A percentile compares a stretch with the other conserved stretches of the same genome.
phyloP scores from a whole-genome alignment of 2,888 invertebrate species.

The Griposia aprilina region DNA sequence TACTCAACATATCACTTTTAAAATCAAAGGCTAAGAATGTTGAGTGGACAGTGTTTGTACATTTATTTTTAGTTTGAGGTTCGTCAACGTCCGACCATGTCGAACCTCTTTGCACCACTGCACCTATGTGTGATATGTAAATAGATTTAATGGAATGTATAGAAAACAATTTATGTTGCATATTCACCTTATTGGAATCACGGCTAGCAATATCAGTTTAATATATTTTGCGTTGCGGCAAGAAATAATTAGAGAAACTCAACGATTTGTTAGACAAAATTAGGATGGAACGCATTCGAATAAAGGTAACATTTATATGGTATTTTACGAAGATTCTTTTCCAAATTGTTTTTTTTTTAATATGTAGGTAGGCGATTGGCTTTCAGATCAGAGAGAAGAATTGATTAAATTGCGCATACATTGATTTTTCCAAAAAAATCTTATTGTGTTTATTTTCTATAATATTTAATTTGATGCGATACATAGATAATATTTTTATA shows the following conservation, averaged over 20 bases:
- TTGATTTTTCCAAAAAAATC: conserved; percentile 28
- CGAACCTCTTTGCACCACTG: conserved; percentile 76
- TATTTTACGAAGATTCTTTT: conserved; percentile 10
- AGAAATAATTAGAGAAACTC: conserved; percentile 35
- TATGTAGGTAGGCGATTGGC: conserved; percentile 50
- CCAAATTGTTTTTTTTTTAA: conserved; percentile 11
- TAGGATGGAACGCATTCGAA: conserved; percentile 27
- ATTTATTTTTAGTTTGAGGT: conserved; percentile 72
- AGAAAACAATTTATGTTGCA: conserved; percentile 65
- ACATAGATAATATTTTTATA: conserved; percentile 46
- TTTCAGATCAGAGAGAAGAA: conserved; percentile 27
- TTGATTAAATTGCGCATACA: conserved; percentile 19
- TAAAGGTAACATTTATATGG: conserved; percentile 52
- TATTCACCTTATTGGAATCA: conserved; percentile 52
- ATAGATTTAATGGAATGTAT: conserved; percentile 73
- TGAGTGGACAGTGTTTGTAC: conserved; percentile 87
- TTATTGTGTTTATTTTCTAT: conserved; percentile 26
- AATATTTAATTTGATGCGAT: conserved; percentile 41
- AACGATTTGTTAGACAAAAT: conserved; percentile 26
- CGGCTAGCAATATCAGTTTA: conserved; percentile 43
- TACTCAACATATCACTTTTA: conserved; percentile 62
- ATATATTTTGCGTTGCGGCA: conserved; percentile 42
- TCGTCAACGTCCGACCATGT: conserved; percentile 78
- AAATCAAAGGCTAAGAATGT: conserved; percentile 85
- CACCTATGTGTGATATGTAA: conserved; percentile 71